Evolutionary conservation across 2,113 vertebrate genomes (phyloP).

Genomic region (Ranitomeya variabilis): DNA sequence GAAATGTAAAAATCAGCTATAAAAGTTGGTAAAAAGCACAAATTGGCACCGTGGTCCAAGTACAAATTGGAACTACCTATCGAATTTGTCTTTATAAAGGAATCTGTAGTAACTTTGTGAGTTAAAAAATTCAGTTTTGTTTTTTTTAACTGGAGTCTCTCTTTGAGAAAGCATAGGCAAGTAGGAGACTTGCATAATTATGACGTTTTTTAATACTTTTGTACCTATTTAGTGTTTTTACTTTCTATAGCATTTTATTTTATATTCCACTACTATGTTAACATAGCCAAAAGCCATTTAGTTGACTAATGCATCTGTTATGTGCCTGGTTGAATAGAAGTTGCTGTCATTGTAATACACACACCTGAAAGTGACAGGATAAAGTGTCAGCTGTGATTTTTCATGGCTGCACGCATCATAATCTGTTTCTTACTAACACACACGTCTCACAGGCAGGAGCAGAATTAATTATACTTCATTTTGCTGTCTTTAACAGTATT

Average conservation of each 20-base stretch:
- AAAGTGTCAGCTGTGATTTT: slow-evolving; percentile 68
- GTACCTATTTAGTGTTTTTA: neutral
- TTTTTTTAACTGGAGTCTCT: neutral
- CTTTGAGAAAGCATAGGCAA: neutral
- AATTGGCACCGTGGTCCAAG: too few relatives aligned
- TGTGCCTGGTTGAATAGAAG: slow-evolving; percentile 38
- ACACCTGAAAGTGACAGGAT: slow-evolving; percentile 55
- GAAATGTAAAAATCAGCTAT: too few relatives aligned
- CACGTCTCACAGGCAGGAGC: slow-evolving; percentile 74
- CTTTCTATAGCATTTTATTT: slow-evolving; percentile 4
- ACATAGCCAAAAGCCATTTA: slow-evolving; percentile 46
- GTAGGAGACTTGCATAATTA: neutral
- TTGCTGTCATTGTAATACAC: slow-evolving; percentile 49
- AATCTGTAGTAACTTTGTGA: neutral
- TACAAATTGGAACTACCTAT: too few relatives aligned
- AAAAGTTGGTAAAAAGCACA: too few relatives aligned
- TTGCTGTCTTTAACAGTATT: slow-evolving; percentile 89
- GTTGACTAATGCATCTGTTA: slow-evolving; percentile 50
- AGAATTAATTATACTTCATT: slow-evolving; percentile 89
- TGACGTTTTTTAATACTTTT: neutral
- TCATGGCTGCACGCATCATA: slow-evolving; percentile 69
- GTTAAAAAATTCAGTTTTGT: neutral
- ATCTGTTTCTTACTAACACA: slow-evolving; percentile 77
- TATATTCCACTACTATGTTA: neutral
- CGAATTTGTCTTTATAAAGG: too few relatives aligned